Evolutionary conservation across 2,113 vertebrate species (phyloP).

Genomic region (Platichthys flesus): DNA sequence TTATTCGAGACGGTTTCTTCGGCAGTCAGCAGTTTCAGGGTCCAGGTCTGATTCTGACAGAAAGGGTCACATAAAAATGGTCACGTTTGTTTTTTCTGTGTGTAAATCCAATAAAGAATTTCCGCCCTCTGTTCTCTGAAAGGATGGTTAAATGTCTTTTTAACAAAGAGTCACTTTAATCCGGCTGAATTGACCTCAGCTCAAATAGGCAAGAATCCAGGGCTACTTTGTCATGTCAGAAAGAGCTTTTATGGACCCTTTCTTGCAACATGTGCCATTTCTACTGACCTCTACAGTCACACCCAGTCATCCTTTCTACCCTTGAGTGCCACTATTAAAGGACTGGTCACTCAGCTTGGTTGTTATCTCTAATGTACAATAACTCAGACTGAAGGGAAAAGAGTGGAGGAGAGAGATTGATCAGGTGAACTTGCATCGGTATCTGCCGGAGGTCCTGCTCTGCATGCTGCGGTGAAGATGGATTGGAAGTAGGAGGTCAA

Average conservation of each 20-base stretch:
- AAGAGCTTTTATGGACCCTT: conserved; percentile 66
- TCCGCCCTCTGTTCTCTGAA: background rate
- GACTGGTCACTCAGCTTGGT: conserved; percentile 2
- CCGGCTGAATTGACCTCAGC: conserved; percentile 27
- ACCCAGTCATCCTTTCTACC: conserved; percentile 26
- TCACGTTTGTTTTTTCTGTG: background rate
- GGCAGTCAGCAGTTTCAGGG: background rate
- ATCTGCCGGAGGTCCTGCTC: background rate
- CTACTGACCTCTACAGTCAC: conserved; percentile 54
- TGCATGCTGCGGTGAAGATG: background rate
- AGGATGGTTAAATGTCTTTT: conserved; percentile 6
- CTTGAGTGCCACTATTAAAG: conserved; percentile 23
- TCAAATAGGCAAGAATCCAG: conserved; percentile 26
- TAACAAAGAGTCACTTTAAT: conserved; percentile 12
- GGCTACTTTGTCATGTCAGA: conserved; percentile 52
- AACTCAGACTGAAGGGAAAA: conserved; percentile 18
- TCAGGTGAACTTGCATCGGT: conserved; percentile 30
- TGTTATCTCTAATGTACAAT: conserved; percentile 35
- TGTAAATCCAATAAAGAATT: conserved; percentile 3
- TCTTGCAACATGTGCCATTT: conserved; percentile 59
- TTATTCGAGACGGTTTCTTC: conserved; percentile 12
- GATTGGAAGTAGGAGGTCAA: conserved; percentile 1
- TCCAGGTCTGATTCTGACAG: background rate
- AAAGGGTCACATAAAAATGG: background rate
- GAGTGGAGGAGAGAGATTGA: background rate